Evolutionary conservation across 2,797 vertebrate species (phyloP), one percentile per base, ranked within the genome.

Genomic region (Spea hammondii): DNA sequence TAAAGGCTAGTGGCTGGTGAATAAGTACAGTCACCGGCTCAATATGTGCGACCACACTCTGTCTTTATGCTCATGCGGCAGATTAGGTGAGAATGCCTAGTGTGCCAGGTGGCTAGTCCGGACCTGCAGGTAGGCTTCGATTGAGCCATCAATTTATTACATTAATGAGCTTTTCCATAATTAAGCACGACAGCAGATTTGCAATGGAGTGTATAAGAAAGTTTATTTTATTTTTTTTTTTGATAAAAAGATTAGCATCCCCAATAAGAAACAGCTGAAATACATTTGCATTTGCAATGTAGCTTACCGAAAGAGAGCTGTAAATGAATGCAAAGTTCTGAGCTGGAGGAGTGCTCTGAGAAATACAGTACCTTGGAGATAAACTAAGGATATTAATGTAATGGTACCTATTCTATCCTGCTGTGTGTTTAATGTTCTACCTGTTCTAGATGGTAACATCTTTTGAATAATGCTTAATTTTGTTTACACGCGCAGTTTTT

Each of bases 351-450:
- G 91, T 89, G 87, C 86, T 90, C 89, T 91, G 84, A 86, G 84
- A 88, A 88, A 83, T 85, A 7, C 55, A 62, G 77, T 74, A 90
- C 88, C 88, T 90, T 93, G 93, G 93, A 92, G 86, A 84, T 87
- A 92, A 90, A 88, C 88, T 88, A 90, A 90, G 92, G 93, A 93
- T 93, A 93, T 94, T 93, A 95, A 94, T 94, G 93, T 94, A 93
- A 90, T 92, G 93, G 93, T 93, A 94, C 93, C 90, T 93, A 94
- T 93, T 95, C 94, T 65, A 72, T 94, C 94, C 88, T 89, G 92
- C 88, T 92, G 86, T 88, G 82, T 83, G 86, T 85, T 48, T 80
- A 89, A 88, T 90, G 92, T 93, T 94, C 92, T 94, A 93, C 93
- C 92, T 91, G 89, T 91, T 90, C 88, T 91, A 90, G 92, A 91